Base-by-base conservation (phyloP, 2,888 invertebrate species). In the Malthinus flaveolus region DNA sequence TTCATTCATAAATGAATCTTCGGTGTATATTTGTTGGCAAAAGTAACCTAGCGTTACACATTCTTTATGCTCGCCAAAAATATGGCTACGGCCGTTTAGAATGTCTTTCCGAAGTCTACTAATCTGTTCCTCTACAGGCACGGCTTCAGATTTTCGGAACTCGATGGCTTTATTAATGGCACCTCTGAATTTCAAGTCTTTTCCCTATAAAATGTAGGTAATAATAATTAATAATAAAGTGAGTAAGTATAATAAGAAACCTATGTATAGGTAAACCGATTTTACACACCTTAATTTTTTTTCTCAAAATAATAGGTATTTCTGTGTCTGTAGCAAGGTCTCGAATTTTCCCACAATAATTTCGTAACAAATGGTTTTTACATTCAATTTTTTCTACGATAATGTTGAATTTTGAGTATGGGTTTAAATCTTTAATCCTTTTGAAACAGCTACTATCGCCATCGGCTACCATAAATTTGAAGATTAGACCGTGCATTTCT, bases 371-470 rank as follows among this genome's bases (percentile, higher is more conserved):
- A 23, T 23, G 23, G 5, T 23, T 23, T 23, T 23, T 23, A 23
- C 47, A 32, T 47, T 47, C 47, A 5, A 47, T 15, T 31, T 47
- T 47, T 31, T 13, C 23, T 6, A 44, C n/a, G n/a, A 31, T 15
- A 44, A 44, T 44, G 7, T 7, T 12, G 12, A 23, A 9, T 44
- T 12, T 31, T 44, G 13, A 8, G 7, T 44, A 44, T 44, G 44
- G 44, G 15, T 44, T 31, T 15, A 23, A 23, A 1, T 44, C 47
- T 6, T 10, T n/a, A 23, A 47, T 13, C n/a, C 32, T 47, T 11
- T 33, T 32, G n/a, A 32, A 47, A 32, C 47, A 47, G 32, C 47
- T 47, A 32, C 32, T 47, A 31, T 47, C 37, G 4, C 49, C 36
- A 49, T 37, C 36, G 6, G 31, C 49, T n/a, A 37, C 31, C 49